phyloP scores from a whole-genome alignment of 2,113 vertebrate species.

The Turdus rufiventris region DNA sequence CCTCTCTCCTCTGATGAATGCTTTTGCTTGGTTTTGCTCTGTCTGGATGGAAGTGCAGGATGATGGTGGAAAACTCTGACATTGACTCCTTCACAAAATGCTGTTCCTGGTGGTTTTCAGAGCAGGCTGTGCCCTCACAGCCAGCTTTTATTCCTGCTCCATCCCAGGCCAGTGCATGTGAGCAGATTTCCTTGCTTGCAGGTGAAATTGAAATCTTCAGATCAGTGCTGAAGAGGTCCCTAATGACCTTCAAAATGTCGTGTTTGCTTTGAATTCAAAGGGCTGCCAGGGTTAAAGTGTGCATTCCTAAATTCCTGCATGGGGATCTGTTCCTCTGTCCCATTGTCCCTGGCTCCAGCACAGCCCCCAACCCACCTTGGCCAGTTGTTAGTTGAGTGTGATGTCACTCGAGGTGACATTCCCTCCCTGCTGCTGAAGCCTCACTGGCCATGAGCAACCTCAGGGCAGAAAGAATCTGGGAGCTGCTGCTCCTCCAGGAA shows the following conservation, averaged over 20 bases:
- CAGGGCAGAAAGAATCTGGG: background rate
- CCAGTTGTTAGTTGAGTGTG: background rate
- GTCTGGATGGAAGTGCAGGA: background rate
- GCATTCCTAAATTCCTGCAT: background rate
- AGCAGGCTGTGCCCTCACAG: background rate
- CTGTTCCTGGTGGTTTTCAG: background rate
- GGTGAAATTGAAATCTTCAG: background rate
- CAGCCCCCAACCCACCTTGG: background rate
- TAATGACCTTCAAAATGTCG: background rate
- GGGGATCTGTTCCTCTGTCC: background rate
- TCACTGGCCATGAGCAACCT: background rate
- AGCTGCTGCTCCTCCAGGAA: background rate
- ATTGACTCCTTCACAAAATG: background rate
- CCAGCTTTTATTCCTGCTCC: background rate
- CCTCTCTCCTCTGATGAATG: background rate
- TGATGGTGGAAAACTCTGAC: constrained; percentile 54
- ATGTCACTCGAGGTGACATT: background rate
- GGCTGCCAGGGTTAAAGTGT: background rate
- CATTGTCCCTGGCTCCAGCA: background rate
- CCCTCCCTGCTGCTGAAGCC: background rate
- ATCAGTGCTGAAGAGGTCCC: background rate
- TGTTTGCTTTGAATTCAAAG: background rate
- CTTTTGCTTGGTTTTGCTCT: background rate
- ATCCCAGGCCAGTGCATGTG: background rate
- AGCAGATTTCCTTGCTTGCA: background rate